Base-by-base conservation (phyloP, 2,797 vertebrate species). In the Pipistrellus nathusii region DNA sequence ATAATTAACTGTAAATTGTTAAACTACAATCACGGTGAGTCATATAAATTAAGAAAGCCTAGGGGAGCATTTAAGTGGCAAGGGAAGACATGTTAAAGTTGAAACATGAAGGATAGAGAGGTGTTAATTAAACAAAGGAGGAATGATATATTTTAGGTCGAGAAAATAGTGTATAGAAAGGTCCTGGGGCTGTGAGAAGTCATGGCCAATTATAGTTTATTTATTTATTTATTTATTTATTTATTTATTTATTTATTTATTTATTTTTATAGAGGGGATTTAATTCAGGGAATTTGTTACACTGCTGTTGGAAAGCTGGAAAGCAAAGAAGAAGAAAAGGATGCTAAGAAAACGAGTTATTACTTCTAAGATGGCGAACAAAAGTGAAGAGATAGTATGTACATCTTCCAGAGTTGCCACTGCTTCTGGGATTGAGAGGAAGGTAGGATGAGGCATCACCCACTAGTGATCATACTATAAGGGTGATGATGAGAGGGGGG, bases 281-380 rank as follows among this genome's bases (percentile, higher is more conserved):
- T 94, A 68, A 94, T 88, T 82, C 46, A 38, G 25, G 55, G 71
- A 92, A 51, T 87, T 62, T 83, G 55, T 87, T 71, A 64, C 13
- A 44, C 11, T 78, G 17, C 46, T 87, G 4, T 83, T 84, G 44
- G 51, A 90, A 83, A 55, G 27, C 51, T 86, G n/a, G 32, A 57
- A 93, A 41, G 38, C 38, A 41, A 85, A 76, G 2, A 8, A 71
- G 10, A 44, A 44, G 8, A 44, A 44, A 8, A 12, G 59, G 23
- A 76, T 93, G 25, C 73, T 64, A 72, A 46, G 46, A 81, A 88
- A 76, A 78, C 3, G 32, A n/a, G 27, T 38, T 69, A 20, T 66
- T 27, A 9, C 32, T 5, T 82, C 6, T 51, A 51, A 77, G 62
- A 76, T 41, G 41, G 32, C 46, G 27, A 86, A 46, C 8, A 11